Conservation (phyloP, 2,113 vertebrate genomes). For the Macaca mulatta region DNA sequence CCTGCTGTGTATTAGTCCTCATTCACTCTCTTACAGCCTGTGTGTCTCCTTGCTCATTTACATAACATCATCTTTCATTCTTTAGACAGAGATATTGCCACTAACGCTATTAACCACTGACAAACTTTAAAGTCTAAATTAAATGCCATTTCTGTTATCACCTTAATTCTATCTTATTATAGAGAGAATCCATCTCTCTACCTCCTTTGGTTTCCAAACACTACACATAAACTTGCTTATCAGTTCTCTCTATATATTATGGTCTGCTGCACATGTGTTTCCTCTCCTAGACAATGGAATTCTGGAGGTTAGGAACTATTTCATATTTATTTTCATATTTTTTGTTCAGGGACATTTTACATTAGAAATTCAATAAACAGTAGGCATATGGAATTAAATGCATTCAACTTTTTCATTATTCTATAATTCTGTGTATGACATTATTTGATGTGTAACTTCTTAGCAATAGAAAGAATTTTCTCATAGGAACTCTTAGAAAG, state of each 20-base stretch:
- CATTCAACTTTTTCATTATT: not conserved
- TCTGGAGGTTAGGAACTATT: not conserved
- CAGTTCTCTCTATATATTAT: not conserved
- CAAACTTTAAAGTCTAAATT: not conserved
- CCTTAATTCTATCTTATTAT: not conserved
- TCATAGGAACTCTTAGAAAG: not conserved
- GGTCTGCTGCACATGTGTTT: not conserved
- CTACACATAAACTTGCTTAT: not conserved
- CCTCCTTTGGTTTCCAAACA: not conserved
- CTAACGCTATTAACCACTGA: not conserved
- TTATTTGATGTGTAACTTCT: not conserved
- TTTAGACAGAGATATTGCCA: not conserved
- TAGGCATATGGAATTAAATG: not conserved
- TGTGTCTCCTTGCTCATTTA: too few relatives aligned
- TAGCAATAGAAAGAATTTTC: not conserved
- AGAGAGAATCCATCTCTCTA: not conserved
- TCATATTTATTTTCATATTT: not conserved
- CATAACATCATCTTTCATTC: fast-evolving
- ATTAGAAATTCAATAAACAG: not conserved
- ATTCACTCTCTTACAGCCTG: not conserved
- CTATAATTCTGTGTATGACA: not conserved
- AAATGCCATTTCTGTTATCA: not conserved
- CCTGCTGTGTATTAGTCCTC: too few relatives aligned
- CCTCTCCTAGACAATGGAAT: not conserved
- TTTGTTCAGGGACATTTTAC: not conserved